These are phyloP conservation scores for Smittia aterrima DNA, from an alignment of 2,888 invertebrate species.

Conservation along the genomic window DNA sequence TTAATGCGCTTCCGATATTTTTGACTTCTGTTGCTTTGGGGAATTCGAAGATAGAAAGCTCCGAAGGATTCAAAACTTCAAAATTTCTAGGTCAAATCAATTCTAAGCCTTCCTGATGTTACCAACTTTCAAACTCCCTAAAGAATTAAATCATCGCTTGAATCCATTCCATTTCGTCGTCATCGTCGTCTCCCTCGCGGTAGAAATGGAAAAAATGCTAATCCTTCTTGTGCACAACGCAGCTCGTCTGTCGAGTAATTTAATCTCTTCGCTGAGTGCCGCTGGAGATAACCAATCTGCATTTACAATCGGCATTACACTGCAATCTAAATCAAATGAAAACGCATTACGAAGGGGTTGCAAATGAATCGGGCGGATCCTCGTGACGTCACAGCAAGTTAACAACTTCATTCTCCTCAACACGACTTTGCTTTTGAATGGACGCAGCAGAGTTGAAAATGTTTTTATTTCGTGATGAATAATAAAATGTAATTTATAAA, in stretches of 20 bases:
- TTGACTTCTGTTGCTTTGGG: no score
- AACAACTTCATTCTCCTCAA: no score
- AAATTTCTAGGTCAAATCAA: neutral
- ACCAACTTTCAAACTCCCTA: neutral
- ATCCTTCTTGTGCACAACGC: neutral
- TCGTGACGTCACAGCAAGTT: neutral
- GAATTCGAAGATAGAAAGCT: no score
- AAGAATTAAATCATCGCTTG: neutral
- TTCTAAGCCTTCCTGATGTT: neutral
- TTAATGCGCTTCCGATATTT: no score
- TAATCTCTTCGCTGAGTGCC: conserved; percentile 4
- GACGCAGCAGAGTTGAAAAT: neutral
- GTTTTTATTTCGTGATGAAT: neutral
- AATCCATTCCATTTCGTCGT: no score
- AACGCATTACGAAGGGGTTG: neutral
- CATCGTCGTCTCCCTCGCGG: neutral
- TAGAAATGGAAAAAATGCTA: neutral
- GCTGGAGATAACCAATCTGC: neutral
- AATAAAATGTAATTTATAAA: conserved; percentile 6
- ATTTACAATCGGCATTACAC: neutral
- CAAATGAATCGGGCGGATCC: neutral
- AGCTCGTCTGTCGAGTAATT: neutral
- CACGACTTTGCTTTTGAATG: no score
- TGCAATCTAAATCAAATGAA: neutral
- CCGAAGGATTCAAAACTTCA: neutral